Evolutionary conservation across 2,888 invertebrate species (phyloP), one percentile per base, ranked within the genome.

Genomic region (Hypomecis punctinalis): DNA sequence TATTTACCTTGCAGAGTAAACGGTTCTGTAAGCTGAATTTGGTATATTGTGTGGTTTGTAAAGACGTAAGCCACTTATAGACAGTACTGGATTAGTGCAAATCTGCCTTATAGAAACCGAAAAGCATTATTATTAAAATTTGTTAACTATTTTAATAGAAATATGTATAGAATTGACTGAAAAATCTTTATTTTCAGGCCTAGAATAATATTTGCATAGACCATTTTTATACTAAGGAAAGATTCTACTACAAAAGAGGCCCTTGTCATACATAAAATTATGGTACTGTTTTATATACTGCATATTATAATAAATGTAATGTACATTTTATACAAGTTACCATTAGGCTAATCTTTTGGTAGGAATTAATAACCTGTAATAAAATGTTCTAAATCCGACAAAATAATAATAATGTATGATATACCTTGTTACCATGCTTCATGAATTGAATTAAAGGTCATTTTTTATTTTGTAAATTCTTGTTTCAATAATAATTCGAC

Each of bases 271-370:
- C 76, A 74, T 78, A 73, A 77, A 80, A 82, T 85, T 79, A 87
- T 88, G 85, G 84, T 88, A 91, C 90, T 88, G 88, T 91, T 91
- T 91, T 91, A 91, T 91, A 91, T 91, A 92, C 86, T 77, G 77
- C 77, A 78, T 81, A 80, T 81, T 83, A 82, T 79, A 78, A 84
- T 79, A 80, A 87, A 77, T 49, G 35, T 56, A 56, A 56, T 91
- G 90, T 91, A 91, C 87, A 89, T 90, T 91, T 91, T 92, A 91
- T 91, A 93, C 91, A 88, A 92, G 92, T 93, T 92, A 93, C 92
- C 92, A 83, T 86, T 91, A 91, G 89, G 87, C 80, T 91, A 89
- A 90, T 88, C 81, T 86, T 88, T 90, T 89, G 85, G 86, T 91
- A 91, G 88, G 82, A 85, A 83, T 83, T 86, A 88, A 87, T 88